Conservation (phyloP, 2,888 invertebrate species). For the Hartigia nigra region DNA sequence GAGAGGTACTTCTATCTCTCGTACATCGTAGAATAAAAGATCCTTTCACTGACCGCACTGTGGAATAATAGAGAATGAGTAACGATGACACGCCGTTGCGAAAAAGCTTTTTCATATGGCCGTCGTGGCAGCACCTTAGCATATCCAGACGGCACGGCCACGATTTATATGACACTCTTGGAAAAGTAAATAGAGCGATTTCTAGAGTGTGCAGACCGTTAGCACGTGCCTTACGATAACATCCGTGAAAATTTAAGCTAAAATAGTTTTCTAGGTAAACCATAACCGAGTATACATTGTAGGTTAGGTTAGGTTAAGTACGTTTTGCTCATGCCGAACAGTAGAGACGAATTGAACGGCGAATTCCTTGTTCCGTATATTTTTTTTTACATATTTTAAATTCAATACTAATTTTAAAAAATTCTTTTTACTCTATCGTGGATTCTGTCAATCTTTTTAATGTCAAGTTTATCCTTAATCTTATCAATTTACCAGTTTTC, state of each 20-base stretch:
- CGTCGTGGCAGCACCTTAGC: neutral
- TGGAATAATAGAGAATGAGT: slow-evolving; percentile 39
- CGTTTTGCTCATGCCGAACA: neutral
- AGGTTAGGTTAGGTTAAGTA: neutral
- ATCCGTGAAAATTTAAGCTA: neutral
- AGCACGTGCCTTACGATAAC: neutral
- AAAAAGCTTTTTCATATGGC: slow-evolving; percentile 23
- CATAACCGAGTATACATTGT: no score
- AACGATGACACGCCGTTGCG: slow-evolving; percentile 38
- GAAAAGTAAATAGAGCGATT: neutral
- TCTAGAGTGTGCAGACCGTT: neutral
- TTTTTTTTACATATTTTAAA: no score
- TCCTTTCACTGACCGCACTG: slow-evolving; percentile 5
- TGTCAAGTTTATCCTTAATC: neutral
- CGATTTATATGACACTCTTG: slow-evolving; percentile 31
- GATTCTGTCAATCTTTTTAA: neutral
- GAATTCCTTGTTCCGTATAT: neutral
- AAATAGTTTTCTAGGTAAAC: neutral
- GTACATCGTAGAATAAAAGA: neutral
- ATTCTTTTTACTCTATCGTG: neutral
- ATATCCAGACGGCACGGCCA: neutral
- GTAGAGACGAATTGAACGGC: neutral
- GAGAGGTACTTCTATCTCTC: neutral
- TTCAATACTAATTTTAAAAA: no score
- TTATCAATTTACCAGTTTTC: neutral